Conservation (phyloP, 2,113 vertebrate genomes). For the Chauna torquata region DNA sequence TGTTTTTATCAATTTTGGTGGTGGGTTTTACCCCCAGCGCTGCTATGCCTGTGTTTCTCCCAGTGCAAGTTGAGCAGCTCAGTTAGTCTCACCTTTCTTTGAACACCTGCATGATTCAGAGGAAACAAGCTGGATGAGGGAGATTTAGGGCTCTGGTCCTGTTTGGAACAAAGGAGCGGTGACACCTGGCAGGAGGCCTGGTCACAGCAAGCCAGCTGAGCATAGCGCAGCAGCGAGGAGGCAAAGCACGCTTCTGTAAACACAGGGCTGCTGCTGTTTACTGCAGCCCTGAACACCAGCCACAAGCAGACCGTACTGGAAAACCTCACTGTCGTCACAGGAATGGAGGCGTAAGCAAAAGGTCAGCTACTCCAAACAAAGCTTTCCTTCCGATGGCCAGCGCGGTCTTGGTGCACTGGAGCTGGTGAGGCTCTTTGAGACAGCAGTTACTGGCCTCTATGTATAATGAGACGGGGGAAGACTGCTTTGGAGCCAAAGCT, state of each 20-base stretch:
- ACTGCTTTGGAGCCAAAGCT: neutral
- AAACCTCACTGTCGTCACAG: neutral
- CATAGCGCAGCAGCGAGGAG: neutral
- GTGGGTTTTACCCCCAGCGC: neutral
- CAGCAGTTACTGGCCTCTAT: fast-evolving
- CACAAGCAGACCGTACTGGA: neutral
- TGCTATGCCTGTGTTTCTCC: neutral
- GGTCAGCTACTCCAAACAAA: neutral
- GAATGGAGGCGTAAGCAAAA: neutral
- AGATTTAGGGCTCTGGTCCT: neutral
- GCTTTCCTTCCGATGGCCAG: neutral
- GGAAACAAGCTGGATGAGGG: neutral
- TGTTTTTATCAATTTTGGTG: neutral
- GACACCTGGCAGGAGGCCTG: neutral
- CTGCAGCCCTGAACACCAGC: neutral
- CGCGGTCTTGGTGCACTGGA: neutral
- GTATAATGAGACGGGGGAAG: neutral
- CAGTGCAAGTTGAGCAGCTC: neutral
- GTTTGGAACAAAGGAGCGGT: neutral
- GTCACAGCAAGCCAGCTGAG: neutral
- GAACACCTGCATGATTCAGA: neutral
- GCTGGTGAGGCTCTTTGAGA: fast-evolving
- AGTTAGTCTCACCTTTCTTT: neutral
- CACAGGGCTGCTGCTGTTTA: neutral
- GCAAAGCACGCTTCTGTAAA: neutral